Evolutionary conservation across 1,140 invertebrate species (phyloP).

Genomic region (Riptortus pedestris): DNA sequence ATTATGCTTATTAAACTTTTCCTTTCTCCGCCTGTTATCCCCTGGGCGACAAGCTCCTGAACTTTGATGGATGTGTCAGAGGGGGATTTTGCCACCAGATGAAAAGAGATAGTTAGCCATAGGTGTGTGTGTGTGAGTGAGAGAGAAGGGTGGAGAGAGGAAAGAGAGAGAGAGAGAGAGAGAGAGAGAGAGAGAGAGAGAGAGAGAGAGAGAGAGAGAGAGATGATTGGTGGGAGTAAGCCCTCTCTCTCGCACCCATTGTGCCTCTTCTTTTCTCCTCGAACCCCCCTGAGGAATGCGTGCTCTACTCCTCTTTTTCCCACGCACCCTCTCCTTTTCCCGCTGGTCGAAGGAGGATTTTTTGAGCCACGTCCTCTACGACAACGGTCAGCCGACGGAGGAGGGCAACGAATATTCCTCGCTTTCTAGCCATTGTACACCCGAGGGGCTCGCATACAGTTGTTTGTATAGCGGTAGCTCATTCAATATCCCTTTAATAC

Average conservation of each 20-base stretch:
- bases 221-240: not conserved
- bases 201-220: not conserved
- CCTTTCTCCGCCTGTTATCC: no score
- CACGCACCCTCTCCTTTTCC: slow-evolving; percentile 3
- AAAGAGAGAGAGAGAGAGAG: not conserved
- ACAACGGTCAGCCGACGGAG: slow-evolving; percentile 1
- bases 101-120: no score
- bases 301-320: slow-evolving; percentile 17
- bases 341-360: slow-evolving; percentile 1
- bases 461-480: slow-evolving; percentile 16
- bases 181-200: not conserved
- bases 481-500: slow-evolving; percentile 18
- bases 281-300: slow-evolving; percentile 2
- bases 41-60: no score
- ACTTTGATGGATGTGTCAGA: no score
- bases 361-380: not conserved
- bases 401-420: slow-evolving; percentile 8
- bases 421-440: slow-evolving; percentile 14
- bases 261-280: slow-evolving; percentile 9
- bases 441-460: slow-evolving; percentile 6
- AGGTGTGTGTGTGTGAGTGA: not conserved
- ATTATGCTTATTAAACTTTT: no score
- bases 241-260: not conserved
- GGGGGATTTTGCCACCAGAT: no score
- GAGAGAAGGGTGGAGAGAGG: not conserved